Conservation (phyloP, 2,888 invertebrate genomes). For the Timandra comae region DNA sequence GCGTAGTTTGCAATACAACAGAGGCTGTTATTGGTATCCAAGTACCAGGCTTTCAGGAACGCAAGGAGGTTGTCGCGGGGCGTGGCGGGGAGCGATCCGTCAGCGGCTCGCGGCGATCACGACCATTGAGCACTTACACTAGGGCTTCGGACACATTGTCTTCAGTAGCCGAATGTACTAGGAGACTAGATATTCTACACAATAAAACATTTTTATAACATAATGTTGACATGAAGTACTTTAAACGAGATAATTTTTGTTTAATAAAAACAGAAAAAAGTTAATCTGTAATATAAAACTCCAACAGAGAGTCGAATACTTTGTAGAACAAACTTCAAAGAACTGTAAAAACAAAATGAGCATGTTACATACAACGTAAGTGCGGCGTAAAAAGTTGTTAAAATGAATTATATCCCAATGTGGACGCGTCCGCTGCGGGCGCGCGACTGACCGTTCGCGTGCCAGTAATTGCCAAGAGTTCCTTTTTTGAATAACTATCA, state of each 20-base stretch:
- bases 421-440: constrained; percentile 48
- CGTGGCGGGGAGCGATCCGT: constrained; percentile 38
- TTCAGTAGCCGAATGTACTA: constrained; percentile 2
- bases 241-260: no score
- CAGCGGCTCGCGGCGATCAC: constrained; percentile 69
- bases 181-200: background rate
- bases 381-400: constrained; percentile 17
- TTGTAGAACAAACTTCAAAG: no score
- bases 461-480: constrained; percentile 71
- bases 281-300: constrained; percentile 8
- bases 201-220: no score
- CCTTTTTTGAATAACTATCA: constrained; percentile 75
- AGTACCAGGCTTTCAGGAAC: constrained; percentile 39
- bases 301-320: background rate
- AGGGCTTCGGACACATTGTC: constrained; percentile 27
- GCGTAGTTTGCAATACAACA: no score
- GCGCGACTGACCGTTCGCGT: constrained; percentile 73
- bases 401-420: constrained; percentile 31
- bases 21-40: constrained; percentile 25
- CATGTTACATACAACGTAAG: constrained; percentile 2
- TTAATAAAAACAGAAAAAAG: no score
- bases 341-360: no score
- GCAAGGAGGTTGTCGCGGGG: constrained; percentile 34
- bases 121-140: constrained; percentile 42
- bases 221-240: no score